Percentiles rank a stretch among this genome's conserved stretches.
These are phyloP conservation scores for Andrena marginata DNA, from an alignment of 2,888 invertebrate genomes.

Conservation along the genomic window DNA sequence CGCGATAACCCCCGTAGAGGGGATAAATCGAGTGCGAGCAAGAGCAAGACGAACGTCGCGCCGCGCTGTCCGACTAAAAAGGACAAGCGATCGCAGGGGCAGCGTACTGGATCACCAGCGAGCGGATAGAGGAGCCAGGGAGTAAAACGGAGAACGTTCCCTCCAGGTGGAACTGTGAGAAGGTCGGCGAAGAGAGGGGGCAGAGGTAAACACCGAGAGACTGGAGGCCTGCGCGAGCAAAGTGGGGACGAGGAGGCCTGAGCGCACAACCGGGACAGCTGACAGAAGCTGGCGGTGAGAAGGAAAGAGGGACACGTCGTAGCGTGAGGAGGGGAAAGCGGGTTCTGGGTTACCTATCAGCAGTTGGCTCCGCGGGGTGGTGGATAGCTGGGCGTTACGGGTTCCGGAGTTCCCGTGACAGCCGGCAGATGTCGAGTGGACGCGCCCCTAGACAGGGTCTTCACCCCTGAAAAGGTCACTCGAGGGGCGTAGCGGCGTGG, in stretches of 20 bases:
- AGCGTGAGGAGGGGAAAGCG: slow-evolving; percentile 29
- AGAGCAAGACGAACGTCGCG: slow-evolving; percentile 36
- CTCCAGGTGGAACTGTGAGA: slow-evolving; percentile 33
- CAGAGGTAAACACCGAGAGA: slow-evolving; percentile 44
- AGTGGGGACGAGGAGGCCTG: neutral
- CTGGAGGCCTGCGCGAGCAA: slow-evolving; percentile 25
- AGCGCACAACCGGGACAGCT: slow-evolving; percentile 17
- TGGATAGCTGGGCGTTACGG: slow-evolving; percentile 46
- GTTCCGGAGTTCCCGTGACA: slow-evolving; percentile 28
- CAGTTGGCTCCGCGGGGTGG: slow-evolving; percentile 27
- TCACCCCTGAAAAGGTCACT: slow-evolving; percentile 55
- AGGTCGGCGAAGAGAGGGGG: slow-evolving; percentile 31
- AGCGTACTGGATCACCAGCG: slow-evolving; percentile 66
- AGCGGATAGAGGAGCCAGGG: slow-evolving; percentile 60
- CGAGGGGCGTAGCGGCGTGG: slow-evolving; percentile 50
- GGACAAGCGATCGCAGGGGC: slow-evolving; percentile 53
- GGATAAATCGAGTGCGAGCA: slow-evolving; percentile 54
- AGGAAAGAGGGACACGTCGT: neutral
- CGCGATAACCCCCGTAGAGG: slow-evolving; percentile 51
- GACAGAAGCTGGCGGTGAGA: neutral
- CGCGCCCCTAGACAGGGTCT: slow-evolving; percentile 53
- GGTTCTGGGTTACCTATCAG: slow-evolving; percentile 50
- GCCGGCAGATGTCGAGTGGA: slow-evolving; percentile 66
- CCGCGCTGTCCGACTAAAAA: slow-evolving; percentile 31
- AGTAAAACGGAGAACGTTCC: slow-evolving; percentile 59